Conservation (phyloP, 1,140 invertebrate species). For the Rhizoglyphus robini region DNA sequence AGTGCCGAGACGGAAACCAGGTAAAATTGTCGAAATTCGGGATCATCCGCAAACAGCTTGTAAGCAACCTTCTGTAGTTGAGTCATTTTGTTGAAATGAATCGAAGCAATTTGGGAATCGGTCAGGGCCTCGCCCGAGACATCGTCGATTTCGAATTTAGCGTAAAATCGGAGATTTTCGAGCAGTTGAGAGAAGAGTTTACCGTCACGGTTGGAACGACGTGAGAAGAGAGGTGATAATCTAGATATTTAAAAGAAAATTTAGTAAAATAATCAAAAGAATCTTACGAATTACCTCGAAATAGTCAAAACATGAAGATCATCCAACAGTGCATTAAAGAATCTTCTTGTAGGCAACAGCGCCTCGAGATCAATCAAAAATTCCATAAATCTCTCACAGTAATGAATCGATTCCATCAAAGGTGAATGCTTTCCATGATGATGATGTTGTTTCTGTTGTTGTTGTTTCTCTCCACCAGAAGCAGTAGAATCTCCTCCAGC, state of each 20-base stretch:
- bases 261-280: not conserved
- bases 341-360: slow-evolving; percentile 79
- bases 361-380: slow-evolving; percentile 92
- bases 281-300: slow-evolving; percentile 31
- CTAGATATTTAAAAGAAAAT: not conserved
- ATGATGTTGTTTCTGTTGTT: not conserved
- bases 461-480: slow-evolving; percentile 24
- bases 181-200: slow-evolving; percentile 79
- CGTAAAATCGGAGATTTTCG: slow-evolving; percentile 91
- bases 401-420: slow-evolving; percentile 52
- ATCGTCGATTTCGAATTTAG: slow-evolving; percentile 94
- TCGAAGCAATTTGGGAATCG: slow-evolving; percentile 78
- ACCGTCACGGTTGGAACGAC: slow-evolving; percentile 57
- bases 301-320: slow-evolving; percentile 84
- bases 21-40: slow-evolving; percentile 57
- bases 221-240: slow-evolving; percentile 58
- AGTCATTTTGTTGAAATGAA: slow-evolving; percentile 81
- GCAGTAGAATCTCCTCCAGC: slow-evolving; percentile 40
- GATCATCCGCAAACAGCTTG: slow-evolving; percentile 68
- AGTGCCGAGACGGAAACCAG: slow-evolving; percentile 85
- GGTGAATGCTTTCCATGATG: too few relatives aligned
- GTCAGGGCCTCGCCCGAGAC: slow-evolving; percentile 84
- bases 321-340: slow-evolving; percentile 91
- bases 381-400: slow-evolving; percentile 91
- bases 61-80: slow-evolving; percentile 83